Base-by-base conservation (phyloP, 2,888 invertebrate species). In the Andrena bicolor region DNA sequence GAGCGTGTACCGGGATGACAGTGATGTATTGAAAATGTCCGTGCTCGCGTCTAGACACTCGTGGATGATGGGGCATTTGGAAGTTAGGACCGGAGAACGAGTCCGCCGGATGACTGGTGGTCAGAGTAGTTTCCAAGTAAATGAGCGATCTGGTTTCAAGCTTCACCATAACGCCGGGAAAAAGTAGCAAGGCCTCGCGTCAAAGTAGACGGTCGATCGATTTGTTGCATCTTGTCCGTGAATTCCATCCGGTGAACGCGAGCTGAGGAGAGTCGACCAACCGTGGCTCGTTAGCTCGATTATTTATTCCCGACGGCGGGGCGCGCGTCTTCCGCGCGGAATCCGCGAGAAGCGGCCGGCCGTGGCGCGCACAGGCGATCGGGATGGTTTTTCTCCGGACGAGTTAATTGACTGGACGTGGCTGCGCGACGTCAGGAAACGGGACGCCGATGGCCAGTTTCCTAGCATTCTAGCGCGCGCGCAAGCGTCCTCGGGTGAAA, bases 391-490 rank as follows among this genome's bases (percentile, higher is more conserved):
- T 85, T 80, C 83, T 63, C 30, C 60, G 73, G 68, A 82, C 86
- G 82, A 84, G 89, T 89, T 90, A 90, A 90, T 90, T 89, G 88
- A 90, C 88, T 84, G 73, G 76, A 89, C 88, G 83, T 78, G 89
- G 65, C 48, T 72, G 66, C 51, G 81, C 76, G 80, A 80, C 76
- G 83, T 84, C 86, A 81, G 82, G 81, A 83, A 79, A 65, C 76
- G 28, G 72, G 72, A 77, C 75, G 65, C 20, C 82, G 30, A 51
- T 65, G 79, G 80, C 56, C 73, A 71, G 79, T 83, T 74, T 71
- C 41, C 69, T 76, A 35, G 58, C 83, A 83, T 83, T 23, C 23
- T 56, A 26, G 80, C 79, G 80, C 60, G 70, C 49, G 64, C 77
- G 78, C 85, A 77, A 81, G 81, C 74, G 58, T 68, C 26, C 41